phyloP scores from a whole-genome alignment of 2,113 vertebrate species.

The Zosterops japonicus region DNA sequence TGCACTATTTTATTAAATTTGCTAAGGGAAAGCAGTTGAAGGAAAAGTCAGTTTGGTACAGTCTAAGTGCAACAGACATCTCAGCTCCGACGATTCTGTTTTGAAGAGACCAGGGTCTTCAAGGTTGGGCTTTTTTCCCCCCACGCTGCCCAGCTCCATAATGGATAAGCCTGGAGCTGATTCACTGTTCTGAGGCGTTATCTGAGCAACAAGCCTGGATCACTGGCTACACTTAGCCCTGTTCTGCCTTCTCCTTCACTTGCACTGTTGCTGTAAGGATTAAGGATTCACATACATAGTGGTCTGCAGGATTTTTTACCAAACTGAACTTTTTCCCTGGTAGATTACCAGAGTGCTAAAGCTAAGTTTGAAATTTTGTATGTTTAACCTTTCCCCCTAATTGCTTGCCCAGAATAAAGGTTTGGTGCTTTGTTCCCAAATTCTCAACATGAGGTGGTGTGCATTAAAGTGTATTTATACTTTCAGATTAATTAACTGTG shows the following conservation, averaged over 20 bases:
- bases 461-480: constrained; percentile 77
- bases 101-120: background rate
- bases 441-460: constrained; percentile 72
- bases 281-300: constrained; percentile 64
- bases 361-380: constrained; percentile 24
- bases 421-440: constrained; percentile 64
- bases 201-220: constrained; percentile 64
- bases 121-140: background rate
- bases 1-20: background rate
- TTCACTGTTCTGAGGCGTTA: constrained; percentile 64
- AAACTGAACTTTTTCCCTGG: constrained; percentile 14
- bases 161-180: constrained; percentile 44
- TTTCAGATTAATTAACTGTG: constrained; percentile 84
- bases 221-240: constrained; percentile 49
- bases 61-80: background rate
- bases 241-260: constrained; percentile 39
- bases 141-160: background rate
- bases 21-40: background rate
- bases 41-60: background rate
- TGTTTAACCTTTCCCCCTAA: constrained; percentile 56
- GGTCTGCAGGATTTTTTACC: constrained; percentile 57
- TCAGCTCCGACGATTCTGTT: background rate
- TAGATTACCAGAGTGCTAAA: constrained; percentile 31
- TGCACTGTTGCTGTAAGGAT: constrained; percentile 60
- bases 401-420: constrained; percentile 54